phyloP scores from a whole-genome alignment of 1,140 invertebrate genomes.

The Drosophila persimilis region DNA sequence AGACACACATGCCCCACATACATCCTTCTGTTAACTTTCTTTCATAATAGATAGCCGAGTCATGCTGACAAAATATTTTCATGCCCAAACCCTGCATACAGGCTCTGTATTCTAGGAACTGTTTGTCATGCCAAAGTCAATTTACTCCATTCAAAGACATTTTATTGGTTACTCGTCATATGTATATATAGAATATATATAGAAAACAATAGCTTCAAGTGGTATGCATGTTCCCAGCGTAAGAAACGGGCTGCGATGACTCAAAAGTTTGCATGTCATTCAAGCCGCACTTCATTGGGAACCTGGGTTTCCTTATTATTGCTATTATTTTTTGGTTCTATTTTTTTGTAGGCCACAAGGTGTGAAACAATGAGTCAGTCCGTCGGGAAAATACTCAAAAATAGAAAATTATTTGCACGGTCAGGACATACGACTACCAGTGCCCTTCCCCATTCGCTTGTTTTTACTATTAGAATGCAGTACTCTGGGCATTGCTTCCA shows the following conservation, averaged over 20 bases:
- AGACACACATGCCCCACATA: slow-evolving; percentile 2
- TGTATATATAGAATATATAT: background rate
- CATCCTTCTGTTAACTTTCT: slow-evolving; percentile 10
- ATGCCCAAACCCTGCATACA: slow-evolving; percentile 8
- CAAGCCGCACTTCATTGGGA: slow-evolving; percentile 67
- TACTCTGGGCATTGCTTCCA: slow-evolving; percentile 23
- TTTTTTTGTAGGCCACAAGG: slow-evolving; percentile 43
- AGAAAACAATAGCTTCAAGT: slow-evolving; percentile 21
- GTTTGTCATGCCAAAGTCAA: slow-evolving; percentile 79
- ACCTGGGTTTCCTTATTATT: slow-evolving; percentile 11
- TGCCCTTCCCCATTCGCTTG: slow-evolving; percentile 18
- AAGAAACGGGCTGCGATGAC: slow-evolving; percentile 22
- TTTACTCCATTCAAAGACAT: slow-evolving; percentile 75
- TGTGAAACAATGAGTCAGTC: slow-evolving; percentile 65
- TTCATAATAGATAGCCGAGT: slow-evolving; percentile 43
- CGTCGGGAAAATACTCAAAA: slow-evolving; percentile 8
- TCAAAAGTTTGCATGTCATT: slow-evolving; percentile 79
- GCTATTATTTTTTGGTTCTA: slow-evolving; percentile 16
- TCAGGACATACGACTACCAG: slow-evolving; percentile 19
- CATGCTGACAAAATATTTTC: slow-evolving; percentile 59
- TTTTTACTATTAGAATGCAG: slow-evolving; percentile 55
- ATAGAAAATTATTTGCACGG: slow-evolving; percentile 58
- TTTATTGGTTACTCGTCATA: slow-evolving; percentile 73
- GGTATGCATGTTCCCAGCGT: slow-evolving; percentile 29
- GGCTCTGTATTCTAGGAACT: slow-evolving; percentile 50